Evolutionary conservation across 1,140 invertebrate genomes (phyloP).

Genomic region (Drosophila rufa): DNA sequence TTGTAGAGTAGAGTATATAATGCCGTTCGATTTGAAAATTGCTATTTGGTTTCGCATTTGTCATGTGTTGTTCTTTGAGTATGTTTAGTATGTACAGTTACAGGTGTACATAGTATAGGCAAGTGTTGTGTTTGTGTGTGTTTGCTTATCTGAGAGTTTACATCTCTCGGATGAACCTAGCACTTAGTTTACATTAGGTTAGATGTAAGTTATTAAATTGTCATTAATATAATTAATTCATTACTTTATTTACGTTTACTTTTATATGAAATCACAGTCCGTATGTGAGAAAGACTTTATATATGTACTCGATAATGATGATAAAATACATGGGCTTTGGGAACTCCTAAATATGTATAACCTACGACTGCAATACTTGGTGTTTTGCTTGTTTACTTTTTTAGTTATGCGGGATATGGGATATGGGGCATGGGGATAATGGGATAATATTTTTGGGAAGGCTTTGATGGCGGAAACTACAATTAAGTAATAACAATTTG

Average conservation of each 20-base stretch:
- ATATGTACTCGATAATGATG: slow-evolving; percentile 76
- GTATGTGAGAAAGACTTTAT: slow-evolving; percentile 85
- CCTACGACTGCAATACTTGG: slow-evolving; percentile 41
- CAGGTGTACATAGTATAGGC: slow-evolving; percentile 5
- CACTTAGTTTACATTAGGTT: slow-evolving; percentile 39
- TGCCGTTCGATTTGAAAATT: slow-evolving; percentile 44
- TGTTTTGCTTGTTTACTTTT: slow-evolving; percentile 8
- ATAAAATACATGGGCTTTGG: slow-evolving; percentile 56
- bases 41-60: slow-evolving; percentile 36
- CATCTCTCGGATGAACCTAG: slow-evolving; percentile 36
- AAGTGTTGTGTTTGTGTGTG: not conserved
- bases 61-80: not conserved
- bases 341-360: slow-evolving; percentile 33
- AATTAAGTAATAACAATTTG: slow-evolving; percentile 61
- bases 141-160: slow-evolving; percentile 11
- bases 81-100: slow-evolving; percentile 17
- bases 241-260: slow-evolving; percentile 58
- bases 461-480: slow-evolving; percentile 41
- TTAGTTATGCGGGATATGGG: slow-evolving; percentile 4
- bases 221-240: slow-evolving; percentile 58
- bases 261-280: slow-evolving; percentile 84
- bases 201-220: slow-evolving; percentile 47
- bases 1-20: slow-evolving; percentile 49
- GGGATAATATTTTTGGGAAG: slow-evolving; percentile 11
- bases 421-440: slow-evolving; percentile 10